A percentile compares a stretch with the other conserved stretches of the same genome.
Conservation (phyloP, 2,888 invertebrate genomes). For the Myopa testacea region DNA sequence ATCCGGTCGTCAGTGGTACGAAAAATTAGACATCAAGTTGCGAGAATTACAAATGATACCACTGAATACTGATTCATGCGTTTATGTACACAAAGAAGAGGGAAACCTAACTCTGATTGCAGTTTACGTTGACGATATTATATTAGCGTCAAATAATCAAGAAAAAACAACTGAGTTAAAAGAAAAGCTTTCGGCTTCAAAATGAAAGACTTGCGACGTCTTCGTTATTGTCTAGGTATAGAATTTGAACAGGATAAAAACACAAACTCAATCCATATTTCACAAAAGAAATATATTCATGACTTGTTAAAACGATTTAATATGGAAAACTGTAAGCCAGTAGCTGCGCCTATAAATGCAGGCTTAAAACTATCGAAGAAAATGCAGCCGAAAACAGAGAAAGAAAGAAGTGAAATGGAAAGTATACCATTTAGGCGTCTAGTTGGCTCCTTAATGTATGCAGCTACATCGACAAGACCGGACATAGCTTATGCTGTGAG, state of each 20-base stretch:
- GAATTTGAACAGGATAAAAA: conserved; percentile 7
- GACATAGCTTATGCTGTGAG: conserved; percentile 41
- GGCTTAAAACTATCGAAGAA: background rate
- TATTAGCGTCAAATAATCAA: conserved; percentile 37
- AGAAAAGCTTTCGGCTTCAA: conserved; percentile 33
- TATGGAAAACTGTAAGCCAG: conserved; percentile 1
- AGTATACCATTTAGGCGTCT: conserved; percentile 29
- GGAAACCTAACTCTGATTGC: background rate
- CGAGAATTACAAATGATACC: conserved; percentile 12
- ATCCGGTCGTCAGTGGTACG: conserved; percentile 41
- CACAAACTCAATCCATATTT: background rate
- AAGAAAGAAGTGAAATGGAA: background rate
- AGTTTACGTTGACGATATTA: conserved; percentile 24
- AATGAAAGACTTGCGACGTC: conserved; percentile 28
- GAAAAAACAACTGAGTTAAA: conserved; percentile 27
- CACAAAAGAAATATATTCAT: background rate
- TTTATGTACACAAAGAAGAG: background rate
- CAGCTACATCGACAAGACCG: conserved; percentile 41
- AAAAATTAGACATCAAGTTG: conserved; percentile 27
- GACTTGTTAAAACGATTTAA: conserved; percentile 2
- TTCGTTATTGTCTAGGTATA: conserved; percentile 1
- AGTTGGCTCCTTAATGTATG: conserved; percentile 45
- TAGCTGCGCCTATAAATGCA: background rate
- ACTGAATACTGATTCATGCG: background rate
- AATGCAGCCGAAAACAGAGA: background rate